Percentiles rank a stretch among this genome's conserved stretches.
Conservation (phyloP, 2,888 invertebrate genomes). For the Unio pictorum region DNA sequence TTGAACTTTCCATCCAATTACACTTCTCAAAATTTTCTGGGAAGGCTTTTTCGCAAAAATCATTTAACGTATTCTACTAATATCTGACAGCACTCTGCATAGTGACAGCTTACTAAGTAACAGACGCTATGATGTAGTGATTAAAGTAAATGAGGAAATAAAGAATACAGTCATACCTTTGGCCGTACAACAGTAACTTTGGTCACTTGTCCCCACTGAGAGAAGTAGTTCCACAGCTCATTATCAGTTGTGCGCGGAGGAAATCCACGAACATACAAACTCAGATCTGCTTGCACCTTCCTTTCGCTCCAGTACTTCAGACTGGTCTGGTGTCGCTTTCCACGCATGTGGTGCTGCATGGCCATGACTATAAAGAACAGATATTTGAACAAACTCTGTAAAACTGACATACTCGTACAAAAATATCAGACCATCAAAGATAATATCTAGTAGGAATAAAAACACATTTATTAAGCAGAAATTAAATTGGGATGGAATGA, state of each 20-base stretch:
- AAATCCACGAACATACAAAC: slow-evolving; percentile 55
- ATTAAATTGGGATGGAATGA: no score
- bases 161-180: slow-evolving; percentile 15
- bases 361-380: slow-evolving; percentile 17
- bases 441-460: no score
- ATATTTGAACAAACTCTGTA: no score
- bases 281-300: slow-evolving; percentile 36
- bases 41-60: no score
- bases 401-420: no score
- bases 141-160: background rate
- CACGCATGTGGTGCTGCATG: slow-evolving; percentile 41
- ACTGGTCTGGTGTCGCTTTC: slow-evolving; percentile 45
- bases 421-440: no score
- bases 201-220: slow-evolving; percentile 50
- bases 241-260: slow-evolving; percentile 41
- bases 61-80: no score
- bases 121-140: background rate
- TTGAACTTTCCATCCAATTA: no score
- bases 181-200: slow-evolving; percentile 46
- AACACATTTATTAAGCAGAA: no score
- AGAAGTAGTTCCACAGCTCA: slow-evolving; percentile 50
- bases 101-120: no score
- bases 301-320: slow-evolving; percentile 32
- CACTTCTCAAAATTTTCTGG: no score
- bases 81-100: no score